Evolutionary conservation across 2,113 vertebrate species (phyloP), one percentile per base, ranked within the genome.

Genomic region (Lophotis ruficrista): DNA sequence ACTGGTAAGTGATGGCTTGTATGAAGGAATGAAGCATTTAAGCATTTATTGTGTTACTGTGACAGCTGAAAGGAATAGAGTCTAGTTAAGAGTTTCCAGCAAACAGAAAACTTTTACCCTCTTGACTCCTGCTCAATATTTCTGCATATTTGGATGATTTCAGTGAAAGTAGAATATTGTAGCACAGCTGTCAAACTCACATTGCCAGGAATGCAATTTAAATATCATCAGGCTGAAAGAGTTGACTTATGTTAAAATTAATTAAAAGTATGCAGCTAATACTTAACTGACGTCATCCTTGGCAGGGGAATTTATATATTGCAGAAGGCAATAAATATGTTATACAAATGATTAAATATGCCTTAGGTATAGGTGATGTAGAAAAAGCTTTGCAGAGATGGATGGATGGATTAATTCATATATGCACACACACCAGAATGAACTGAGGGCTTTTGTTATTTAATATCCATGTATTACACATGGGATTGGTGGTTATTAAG

Each of bases 1-100:
- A 92, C 96, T 99, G 97, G 99, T 99, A 97, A 98, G 98, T 96
- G 38, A 79, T 80, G 31, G 41, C 16, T 84, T 66, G 48, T 61
- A 33, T 73, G 56, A 80, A 80, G 57, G 61, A 93, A 48, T 61
- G 72, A 65, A 93, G 45, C 43, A 62, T 69, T 90, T 92, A 75
- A 93, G 73, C 58, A 65, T n/a, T 92, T 41, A 54, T 41, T 47
- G 10, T 62, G 23, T 60, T 84, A 75, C 65, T 35, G 17, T 89
- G 62, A 68, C 80, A 89, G 57, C 72, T 94, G 73, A 75, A 94
- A 96, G 78, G 70, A 90, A 66, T 48, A 71, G 27, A 89, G 8
- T 37, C 62, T 83, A 69, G 37, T 81, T 89, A 81, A 88, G 68
- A 91, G 41, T 76, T 95, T 86, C 61, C 70, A 70, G 58, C 27